Evolutionary conservation across 2,888 invertebrate genomes (phyloP), one percentile per base, ranked within the genome.

Genomic region (Ramazzottius varieornatus): DNA sequence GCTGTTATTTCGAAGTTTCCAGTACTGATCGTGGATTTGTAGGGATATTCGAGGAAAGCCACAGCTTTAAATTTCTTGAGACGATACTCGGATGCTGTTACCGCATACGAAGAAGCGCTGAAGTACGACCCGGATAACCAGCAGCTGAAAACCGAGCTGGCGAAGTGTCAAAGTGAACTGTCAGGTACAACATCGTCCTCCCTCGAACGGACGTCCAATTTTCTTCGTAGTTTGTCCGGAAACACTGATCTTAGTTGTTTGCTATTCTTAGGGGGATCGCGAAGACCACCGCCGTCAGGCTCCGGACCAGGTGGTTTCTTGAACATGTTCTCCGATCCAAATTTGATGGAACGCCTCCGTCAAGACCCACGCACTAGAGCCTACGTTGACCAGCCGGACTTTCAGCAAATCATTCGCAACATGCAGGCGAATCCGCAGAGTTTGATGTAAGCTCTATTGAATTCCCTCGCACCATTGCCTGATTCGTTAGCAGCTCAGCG

Each of bases 21-120:
- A n/a, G n/a, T n/a, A 63, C 64, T 64, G 40, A 63, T 46, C 65
- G 29, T 32, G 66, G 66, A 67, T 66, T 71, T 72, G 4, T 69
- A 80, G 78, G 81, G 80, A 4, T 89, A 89, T 75, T 89, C 90
- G 0, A 82, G 92, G 67, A 88, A 89, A 77, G 92, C 88, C 1
- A 84, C 86, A 69, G 89, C 90, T 0, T 78, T 89, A 63, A 83
- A 85, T 0, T 89, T 83, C 71, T 76, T 91, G 67, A 83, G 84
- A 1, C 81, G 82, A 66, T 79, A 80, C 67, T 82, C 84, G 54
- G 88, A 88, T 68, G 88, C 92, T 0, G 80, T 85, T 63, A 80
- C 80, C 64, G 83, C 86, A 0, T 92, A 88, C 72, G 82, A 85
- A 72, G 81, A 81, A 69, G 86, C 86, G 16, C 75, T 89, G 13